phyloP scores from a whole-genome alignment of 2,113 vertebrate genomes.

The Phainopepla nitens region DNA sequence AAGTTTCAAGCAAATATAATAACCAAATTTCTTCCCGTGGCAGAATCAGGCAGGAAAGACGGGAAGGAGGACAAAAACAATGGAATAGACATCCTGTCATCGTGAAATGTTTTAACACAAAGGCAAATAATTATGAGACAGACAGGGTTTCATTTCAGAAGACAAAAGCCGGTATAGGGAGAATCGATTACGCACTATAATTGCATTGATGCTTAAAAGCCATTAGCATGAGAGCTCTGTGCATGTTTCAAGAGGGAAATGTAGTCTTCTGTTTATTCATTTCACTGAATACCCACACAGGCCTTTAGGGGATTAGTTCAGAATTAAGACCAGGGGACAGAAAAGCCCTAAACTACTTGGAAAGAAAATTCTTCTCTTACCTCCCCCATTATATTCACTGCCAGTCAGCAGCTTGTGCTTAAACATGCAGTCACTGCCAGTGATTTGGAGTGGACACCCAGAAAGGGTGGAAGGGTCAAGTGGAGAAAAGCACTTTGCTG shows the following conservation, averaged over 20 bases:
- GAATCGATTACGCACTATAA: constrained; percentile 24
- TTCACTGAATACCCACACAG: background rate
- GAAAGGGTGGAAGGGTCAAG: background rate
- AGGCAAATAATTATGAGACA: background rate
- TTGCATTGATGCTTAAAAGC: constrained; percentile 30
- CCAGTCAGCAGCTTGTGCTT: background rate
- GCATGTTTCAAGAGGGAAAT: background rate
- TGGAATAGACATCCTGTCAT: background rate
- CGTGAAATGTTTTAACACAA: background rate
- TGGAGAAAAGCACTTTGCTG: background rate
- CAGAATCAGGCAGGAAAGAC: background rate
- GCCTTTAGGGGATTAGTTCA: constrained; percentile 3
- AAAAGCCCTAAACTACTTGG: background rate
- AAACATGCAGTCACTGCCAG: background rate
- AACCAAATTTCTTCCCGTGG: background rate
- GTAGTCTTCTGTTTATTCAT: constrained; percentile 15
- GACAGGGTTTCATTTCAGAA: constrained; percentile 1
- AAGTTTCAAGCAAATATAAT: background rate
- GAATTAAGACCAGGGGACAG: background rate
- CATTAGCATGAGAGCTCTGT: background rate
- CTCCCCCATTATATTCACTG: background rate
- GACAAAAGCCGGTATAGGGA: background rate
- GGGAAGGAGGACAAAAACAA: background rate
- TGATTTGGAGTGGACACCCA: background rate
- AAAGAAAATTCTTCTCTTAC: background rate